These are phyloP conservation scores for Lophotis ruficrista DNA, from an alignment of 2,113 vertebrate genomes.

Conservation along the genomic window DNA sequence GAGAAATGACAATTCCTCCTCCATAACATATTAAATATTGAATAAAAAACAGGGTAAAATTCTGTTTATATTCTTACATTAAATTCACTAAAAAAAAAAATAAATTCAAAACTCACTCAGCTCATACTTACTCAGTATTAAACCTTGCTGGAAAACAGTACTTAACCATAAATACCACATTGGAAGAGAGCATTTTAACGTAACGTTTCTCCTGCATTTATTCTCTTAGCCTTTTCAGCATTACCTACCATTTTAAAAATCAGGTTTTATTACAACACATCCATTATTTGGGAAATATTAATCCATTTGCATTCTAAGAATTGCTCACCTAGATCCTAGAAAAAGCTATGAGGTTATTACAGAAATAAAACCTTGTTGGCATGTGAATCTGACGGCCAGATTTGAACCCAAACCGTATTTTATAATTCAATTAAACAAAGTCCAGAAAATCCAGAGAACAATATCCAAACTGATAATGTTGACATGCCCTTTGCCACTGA, in stretches of 20 bases:
- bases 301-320: background rate
- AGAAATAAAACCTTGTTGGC: background rate
- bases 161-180: background rate
- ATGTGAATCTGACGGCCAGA: background rate
- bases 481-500: background rate
- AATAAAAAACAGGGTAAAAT: constrained; percentile 6
- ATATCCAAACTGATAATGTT: background rate
- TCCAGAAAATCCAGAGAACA: background rate
- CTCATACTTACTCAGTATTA: background rate
- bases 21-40: background rate
- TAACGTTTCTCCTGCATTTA: background rate
- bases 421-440: background rate
- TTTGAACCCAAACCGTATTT: background rate
- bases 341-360: background rate
- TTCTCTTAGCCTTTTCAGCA: background rate
- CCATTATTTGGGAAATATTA: background rate
- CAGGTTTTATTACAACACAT: background rate
- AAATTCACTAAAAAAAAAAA: background rate
- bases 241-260: background rate
- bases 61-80: background rate
- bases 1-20: background rate
- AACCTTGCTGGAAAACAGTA: background rate
- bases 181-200: background rate
- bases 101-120: background rate
- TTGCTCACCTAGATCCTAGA: background rate